Evolutionary conservation across 2,797 vertebrate species (phyloP).

Genomic region (Notoglanidium macrostoma): DNA sequence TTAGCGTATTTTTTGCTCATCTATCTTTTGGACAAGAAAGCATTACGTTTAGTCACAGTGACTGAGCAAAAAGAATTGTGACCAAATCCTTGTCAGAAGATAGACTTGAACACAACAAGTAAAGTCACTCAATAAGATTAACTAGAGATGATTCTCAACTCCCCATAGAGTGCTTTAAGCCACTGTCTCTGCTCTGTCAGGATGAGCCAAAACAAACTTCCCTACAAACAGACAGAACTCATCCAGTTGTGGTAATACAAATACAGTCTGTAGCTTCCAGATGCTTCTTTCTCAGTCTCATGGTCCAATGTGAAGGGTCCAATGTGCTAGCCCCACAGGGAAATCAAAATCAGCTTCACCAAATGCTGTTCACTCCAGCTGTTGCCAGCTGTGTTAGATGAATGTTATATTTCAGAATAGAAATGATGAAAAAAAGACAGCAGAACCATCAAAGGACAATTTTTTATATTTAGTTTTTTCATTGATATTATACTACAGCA

Average conservation of each 20-base stretch:
- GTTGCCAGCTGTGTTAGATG: conserved; percentile 45
- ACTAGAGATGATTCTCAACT: conserved; percentile 62
- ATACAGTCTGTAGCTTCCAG: conserved; percentile 79
- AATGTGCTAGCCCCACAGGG: conserved; percentile 33
- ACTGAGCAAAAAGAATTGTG: conserved; percentile 45
- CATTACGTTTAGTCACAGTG: conserved; percentile 37
- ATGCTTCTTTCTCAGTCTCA: conserved; percentile 67
- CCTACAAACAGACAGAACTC: conserved; percentile 47
- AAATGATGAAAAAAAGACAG: not conserved
- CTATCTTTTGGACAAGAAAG: conserved; percentile 28
- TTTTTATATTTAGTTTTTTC: not conserved
- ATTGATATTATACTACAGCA: not conserved
- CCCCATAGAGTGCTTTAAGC: conserved; percentile 61
- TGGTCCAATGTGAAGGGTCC: conserved; percentile 46
- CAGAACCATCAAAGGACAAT: not conserved
- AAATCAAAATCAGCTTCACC: conserved; percentile 52
- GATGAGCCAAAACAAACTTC: conserved; percentile 52
- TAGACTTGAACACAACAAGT: conserved; percentile 35
- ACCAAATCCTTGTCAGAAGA: conserved; percentile 49
- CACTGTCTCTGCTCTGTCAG: conserved; percentile 67
- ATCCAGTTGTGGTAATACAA: conserved; percentile 77
- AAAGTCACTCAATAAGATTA: conserved; percentile 49
- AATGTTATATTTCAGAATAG: not conserved
- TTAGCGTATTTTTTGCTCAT: conserved; percentile 5
- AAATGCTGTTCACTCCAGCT: conserved; percentile 53